Evolutionary conservation across 2,113 vertebrate genomes (phyloP).

Genomic region (Actenoides lindsayi): DNA sequence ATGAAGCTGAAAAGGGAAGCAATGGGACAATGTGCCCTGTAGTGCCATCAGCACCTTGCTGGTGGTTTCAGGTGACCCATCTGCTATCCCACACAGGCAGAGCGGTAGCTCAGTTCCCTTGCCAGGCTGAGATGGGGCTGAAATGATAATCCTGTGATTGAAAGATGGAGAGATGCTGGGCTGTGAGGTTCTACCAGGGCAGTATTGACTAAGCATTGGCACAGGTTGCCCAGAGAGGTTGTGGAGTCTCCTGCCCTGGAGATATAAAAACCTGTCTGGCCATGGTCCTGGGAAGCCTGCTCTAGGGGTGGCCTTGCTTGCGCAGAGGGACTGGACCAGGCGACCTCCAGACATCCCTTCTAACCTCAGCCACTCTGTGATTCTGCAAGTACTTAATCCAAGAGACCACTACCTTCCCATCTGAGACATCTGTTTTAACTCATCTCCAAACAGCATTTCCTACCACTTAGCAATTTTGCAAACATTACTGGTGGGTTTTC

Average conservation of each 20-base stretch:
- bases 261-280: background rate
- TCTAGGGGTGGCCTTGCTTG: background rate
- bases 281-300: background rate
- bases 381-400: background rate
- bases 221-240: background rate
- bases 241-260: background rate
- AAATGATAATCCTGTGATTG: background rate
- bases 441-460: background rate
- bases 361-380: background rate
- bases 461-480: background rate
- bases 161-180: background rate
- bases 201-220: background rate
- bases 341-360: background rate
- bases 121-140: background rate
- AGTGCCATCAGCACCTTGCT: background rate
- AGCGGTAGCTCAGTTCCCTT: background rate
- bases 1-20: background rate
- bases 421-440: background rate
- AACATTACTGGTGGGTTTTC: background rate
- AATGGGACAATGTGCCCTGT: background rate
- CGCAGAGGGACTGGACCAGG: background rate
- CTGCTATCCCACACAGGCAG: background rate
- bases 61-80: background rate
- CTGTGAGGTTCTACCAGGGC: background rate
- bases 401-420: background rate